Evolutionary conservation across 2,113 vertebrate genomes (phyloP).

Genomic region (Lonchura striata): DNA sequence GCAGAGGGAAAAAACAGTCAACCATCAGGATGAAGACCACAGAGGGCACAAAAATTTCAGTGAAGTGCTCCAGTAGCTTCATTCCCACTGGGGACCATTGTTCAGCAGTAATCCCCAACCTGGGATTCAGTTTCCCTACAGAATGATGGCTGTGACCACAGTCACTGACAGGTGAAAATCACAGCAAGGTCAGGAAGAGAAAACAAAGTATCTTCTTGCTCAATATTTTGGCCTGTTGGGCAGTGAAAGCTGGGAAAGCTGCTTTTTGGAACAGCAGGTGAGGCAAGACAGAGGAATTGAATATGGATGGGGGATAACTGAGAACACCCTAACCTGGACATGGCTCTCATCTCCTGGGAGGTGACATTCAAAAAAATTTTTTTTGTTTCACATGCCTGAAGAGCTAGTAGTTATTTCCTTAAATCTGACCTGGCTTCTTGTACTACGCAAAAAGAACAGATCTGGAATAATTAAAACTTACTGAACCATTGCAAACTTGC

Average conservation of each 20-base stretch:
- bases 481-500: not conserved
- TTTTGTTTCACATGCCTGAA: not conserved
- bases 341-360: not conserved
- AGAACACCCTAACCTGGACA: not conserved
- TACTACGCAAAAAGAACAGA: not conserved
- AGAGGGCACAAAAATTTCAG: not conserved
- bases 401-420: not conserved
- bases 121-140: not conserved
- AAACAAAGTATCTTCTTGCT: not conserved
- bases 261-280: not conserved
- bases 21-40: not conserved
- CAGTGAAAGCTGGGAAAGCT: not conserved
- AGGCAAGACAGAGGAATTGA: not conserved
- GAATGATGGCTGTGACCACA: not conserved
- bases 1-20: no score
- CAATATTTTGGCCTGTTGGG: not conserved
- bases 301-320: not conserved
- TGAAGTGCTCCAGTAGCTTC: not conserved
- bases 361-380: not conserved
- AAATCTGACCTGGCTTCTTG: not conserved
- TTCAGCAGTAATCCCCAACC: not conserved
- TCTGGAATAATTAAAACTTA: not conserved
- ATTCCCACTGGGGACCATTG: accelerated
- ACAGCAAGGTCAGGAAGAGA: not conserved
- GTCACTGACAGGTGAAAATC: not conserved